Percentiles rank a stretch among this genome's conserved stretches.
Evolutionary conservation across 2,113 vertebrate genomes (phyloP).

Genomic region (Callospermophilus lateralis): DNA sequence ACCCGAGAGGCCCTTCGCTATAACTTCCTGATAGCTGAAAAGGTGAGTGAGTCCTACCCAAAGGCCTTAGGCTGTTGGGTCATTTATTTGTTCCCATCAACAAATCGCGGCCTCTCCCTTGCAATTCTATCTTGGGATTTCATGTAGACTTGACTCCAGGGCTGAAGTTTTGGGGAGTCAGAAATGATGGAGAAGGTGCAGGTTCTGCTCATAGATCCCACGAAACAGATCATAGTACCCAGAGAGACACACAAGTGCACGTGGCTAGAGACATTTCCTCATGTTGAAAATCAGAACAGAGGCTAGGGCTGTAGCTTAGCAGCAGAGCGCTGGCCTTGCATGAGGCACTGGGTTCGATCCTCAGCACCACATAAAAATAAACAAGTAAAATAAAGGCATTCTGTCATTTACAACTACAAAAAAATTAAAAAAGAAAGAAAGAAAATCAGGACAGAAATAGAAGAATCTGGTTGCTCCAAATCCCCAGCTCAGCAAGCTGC

Average conservation of each 20-base stretch:
- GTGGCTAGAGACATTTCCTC: background rate
- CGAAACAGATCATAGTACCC: background rate
- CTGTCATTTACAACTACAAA: too few relatives aligned
- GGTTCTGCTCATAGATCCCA: background rate
- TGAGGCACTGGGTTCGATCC: too few relatives aligned
- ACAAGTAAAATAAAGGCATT: too few relatives aligned
- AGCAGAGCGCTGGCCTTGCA: too few relatives aligned
- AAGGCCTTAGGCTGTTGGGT: background rate
- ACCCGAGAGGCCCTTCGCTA: slow-evolving; percentile 95
- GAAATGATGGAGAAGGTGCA: background rate
- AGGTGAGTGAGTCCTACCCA: slow-evolving; percentile 88
- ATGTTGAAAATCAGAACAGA: background rate
- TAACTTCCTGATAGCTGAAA: slow-evolving; percentile 99
- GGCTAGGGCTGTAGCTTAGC: too few relatives aligned
- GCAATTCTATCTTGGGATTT: background rate
- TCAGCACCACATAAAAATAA: too few relatives aligned
- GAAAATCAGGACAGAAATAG: background rate
- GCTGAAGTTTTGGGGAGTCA: too few relatives aligned
- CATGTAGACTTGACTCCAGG: rapidly evolving
- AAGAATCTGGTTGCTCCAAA: slow-evolving; percentile 7
- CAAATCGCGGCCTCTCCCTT: background rate
- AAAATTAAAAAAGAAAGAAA: too few relatives aligned
- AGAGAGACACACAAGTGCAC: background rate
- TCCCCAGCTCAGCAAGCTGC: slow-evolving; percentile 39
- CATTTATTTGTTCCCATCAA: background rate